Percentiles rank a stretch among this genome's conserved stretches.
phyloP scores from a whole-genome alignment of 2,113 vertebrate species.

The Megaceryle torquata region DNA sequence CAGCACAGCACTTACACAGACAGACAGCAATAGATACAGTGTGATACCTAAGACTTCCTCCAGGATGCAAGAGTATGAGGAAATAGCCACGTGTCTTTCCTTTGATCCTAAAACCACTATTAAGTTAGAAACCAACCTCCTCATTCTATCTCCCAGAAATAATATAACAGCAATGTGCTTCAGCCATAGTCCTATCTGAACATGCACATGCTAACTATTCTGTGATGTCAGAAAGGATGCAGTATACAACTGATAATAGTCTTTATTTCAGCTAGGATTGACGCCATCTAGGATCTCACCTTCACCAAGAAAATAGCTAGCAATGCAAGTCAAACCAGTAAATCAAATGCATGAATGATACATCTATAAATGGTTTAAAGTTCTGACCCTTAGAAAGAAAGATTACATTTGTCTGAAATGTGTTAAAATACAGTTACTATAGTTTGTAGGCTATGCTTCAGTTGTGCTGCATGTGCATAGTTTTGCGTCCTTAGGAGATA shows the following conservation, averaged over 20 bases:
- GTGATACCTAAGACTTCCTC: background rate
- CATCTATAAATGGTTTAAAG: background rate
- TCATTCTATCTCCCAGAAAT: background rate
- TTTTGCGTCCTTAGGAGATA: background rate
- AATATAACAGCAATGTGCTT: background rate
- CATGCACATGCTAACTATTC: background rate
- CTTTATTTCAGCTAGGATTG: background rate
- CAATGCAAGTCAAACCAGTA: background rate
- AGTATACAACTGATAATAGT: background rate
- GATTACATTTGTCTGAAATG: background rate
- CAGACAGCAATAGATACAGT: background rate
- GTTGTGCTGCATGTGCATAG: fast-evolving
- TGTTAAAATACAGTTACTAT: background rate
- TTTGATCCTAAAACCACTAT: background rate
- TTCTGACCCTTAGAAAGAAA: background rate
- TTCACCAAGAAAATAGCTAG: background rate
- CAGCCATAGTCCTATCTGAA: background rate
- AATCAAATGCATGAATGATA: background rate
- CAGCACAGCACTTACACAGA: background rate
- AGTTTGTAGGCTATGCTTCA: background rate
- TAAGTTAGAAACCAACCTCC: background rate
- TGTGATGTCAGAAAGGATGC: background rate
- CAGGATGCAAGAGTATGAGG: background rate
- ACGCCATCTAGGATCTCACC: background rate
- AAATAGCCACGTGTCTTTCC: background rate